A percentile compares a stretch with the other conserved stretches of the same genome.
phyloP scores from a whole-genome alignment of 2,797 vertebrate species.

The Todus mexicanus region DNA sequence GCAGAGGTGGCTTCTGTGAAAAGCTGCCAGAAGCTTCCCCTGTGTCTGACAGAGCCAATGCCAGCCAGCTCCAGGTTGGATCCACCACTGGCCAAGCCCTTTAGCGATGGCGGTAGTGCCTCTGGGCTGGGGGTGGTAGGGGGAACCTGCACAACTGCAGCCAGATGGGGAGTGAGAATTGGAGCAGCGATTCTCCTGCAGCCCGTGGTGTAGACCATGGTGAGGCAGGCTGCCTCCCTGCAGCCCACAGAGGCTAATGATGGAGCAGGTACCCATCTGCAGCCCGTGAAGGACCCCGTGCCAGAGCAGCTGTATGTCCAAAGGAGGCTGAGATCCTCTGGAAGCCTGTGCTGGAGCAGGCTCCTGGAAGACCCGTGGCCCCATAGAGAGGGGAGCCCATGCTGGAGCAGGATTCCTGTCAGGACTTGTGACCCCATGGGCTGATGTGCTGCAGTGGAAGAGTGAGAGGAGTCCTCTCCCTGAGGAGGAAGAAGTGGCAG shows the following conservation, averaged over 20 bases:
- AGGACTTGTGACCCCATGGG: background rate
- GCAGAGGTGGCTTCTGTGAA: background rate
- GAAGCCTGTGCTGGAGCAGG: background rate
- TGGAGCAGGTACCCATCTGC: background rate
- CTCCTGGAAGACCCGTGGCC: background rate
- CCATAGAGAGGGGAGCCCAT: background rate
- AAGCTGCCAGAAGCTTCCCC: background rate
- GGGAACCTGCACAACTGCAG: background rate
- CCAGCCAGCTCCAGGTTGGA: background rate
- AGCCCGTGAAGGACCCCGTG: background rate
- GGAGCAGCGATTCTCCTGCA: background rate
- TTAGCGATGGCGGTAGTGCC: no score
- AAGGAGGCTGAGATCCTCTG: background rate
- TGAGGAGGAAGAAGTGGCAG: background rate
- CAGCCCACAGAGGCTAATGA: background rate
- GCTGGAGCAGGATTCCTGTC: background rate
- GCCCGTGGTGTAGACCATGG: background rate
- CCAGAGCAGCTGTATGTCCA: background rate
- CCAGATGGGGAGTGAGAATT: background rate
- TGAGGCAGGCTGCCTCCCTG: background rate
- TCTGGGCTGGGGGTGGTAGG: background rate
- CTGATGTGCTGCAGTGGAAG: background rate
- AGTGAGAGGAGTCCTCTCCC: background rate
- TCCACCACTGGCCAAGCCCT: background rate
- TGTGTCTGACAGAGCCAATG: rapidly evolving